Conservation (phyloP, 2,113 vertebrate genomes). For the Pelusios castaneus region DNA sequence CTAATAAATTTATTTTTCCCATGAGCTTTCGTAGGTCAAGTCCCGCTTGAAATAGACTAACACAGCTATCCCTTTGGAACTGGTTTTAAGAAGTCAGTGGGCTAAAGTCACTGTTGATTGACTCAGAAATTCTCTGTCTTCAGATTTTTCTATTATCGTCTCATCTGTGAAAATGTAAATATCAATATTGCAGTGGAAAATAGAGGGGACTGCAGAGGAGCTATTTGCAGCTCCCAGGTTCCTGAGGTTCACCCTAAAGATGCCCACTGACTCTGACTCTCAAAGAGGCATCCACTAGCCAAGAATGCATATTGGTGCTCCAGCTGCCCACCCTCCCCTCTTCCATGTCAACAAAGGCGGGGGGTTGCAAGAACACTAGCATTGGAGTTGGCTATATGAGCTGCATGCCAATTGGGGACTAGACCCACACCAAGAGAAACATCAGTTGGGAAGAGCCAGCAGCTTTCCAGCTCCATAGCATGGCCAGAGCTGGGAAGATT, state of each 20-base stretch:
- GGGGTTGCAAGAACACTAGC: neutral
- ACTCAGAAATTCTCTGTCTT: neutral
- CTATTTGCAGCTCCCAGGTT: accelerated
- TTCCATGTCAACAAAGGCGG: neutral
- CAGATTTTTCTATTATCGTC: neutral
- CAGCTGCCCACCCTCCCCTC: neutral
- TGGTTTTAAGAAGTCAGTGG: neutral
- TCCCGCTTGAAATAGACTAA: too few relatives aligned
- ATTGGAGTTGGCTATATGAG: neutral
- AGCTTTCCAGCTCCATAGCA: neutral
- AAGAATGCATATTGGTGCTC: neutral
- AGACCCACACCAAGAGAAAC: neutral
- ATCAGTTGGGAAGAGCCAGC: neutral
- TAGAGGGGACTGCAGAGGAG: neutral
- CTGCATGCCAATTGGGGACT: neutral
- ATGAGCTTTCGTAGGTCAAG: too few relatives aligned
- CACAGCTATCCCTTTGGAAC: too few relatives aligned
- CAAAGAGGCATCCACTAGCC: neutral
- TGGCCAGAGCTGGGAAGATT: neutral
- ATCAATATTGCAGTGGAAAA: neutral
- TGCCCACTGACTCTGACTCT: neutral
- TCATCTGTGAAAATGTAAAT: neutral
- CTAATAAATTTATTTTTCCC: too few relatives aligned
- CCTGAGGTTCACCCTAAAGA: neutral
- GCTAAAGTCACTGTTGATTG: neutral